phyloP scores from a whole-genome alignment of 2,113 vertebrate species.

The Erythrocercus mccallii region DNA sequence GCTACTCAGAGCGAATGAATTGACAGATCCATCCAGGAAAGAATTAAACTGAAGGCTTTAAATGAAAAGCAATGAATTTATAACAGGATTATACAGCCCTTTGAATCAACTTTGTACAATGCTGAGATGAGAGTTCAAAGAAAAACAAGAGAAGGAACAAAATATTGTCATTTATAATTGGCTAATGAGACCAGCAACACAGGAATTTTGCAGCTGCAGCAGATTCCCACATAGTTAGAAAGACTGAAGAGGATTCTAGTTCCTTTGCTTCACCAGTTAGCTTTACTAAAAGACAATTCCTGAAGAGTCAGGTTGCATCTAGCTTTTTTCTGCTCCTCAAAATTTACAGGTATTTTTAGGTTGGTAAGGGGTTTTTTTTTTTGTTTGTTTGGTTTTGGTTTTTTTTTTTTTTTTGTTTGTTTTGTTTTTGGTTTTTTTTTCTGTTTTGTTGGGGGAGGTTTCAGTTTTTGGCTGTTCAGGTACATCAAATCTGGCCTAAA shows the following conservation, averaged over 20 bases:
- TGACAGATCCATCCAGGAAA: constrained; percentile 36
- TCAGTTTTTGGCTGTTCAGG: not conserved
- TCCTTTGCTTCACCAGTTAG: not conserved
- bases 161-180: constrained; percentile 29
- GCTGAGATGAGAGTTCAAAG: constrained; percentile 16
- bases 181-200: not conserved
- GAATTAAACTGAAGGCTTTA: constrained; percentile 36
- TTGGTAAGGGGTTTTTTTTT: too few relatives aligned
- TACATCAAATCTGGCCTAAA: not conserved
- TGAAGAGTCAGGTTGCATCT: not conserved
- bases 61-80: constrained; percentile 56
- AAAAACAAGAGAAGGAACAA: constrained; percentile 8
- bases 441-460: not conserved
- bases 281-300: not conserved
- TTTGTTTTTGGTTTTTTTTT: not conserved
- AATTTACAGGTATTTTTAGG: not conserved
- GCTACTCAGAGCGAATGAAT: constrained; percentile 23
- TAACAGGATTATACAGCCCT: constrained; percentile 40
- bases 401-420: too few relatives aligned
- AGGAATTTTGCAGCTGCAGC: not conserved
- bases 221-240: not conserved
- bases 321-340: not conserved
- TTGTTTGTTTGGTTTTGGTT: not conserved
- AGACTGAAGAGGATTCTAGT: not conserved
- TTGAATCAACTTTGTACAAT: constrained; percentile 14